A percentile compares a stretch with the other conserved stretches of the same genome.
phyloP scores from a whole-genome alignment of 2,797 vertebrate genomes.

The Astyanax mexicanus region DNA sequence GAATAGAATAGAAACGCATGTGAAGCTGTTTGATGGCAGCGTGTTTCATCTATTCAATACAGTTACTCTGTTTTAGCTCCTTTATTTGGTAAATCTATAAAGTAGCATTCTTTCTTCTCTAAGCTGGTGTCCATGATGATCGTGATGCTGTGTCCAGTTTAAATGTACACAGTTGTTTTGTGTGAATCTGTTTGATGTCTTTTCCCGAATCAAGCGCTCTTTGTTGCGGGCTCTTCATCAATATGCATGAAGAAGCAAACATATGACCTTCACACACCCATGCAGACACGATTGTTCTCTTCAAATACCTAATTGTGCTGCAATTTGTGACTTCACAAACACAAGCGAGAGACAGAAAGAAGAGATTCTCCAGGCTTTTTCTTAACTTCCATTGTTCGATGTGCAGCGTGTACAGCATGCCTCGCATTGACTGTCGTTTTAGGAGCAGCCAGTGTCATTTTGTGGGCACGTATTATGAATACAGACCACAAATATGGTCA shows the following conservation, averaged over 20 bases:
- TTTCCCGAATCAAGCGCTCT: not conserved
- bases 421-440: not conserved
- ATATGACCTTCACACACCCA: slow-evolving; percentile 10
- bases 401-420: not conserved
- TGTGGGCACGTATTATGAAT: not conserved
- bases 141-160: not conserved
- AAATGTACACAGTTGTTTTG: slow-evolving; percentile 18
- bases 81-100: not conserved
- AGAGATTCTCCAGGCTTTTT: not conserved
- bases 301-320: slow-evolving; percentile 4
- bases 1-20: too few relatives aligned
- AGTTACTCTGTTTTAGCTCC: not conserved
- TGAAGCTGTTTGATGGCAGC: too few relatives aligned
- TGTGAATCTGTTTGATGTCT: slow-evolving; percentile 9
- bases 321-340: slow-evolving; percentile 6
- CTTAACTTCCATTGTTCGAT: not conserved
- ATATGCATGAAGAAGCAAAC: slow-evolving; percentile 16
- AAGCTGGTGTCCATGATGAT: slow-evolving; percentile 1
- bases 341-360: not conserved
- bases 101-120: not conserved
- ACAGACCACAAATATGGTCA: not conserved
- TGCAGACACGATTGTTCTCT: not conserved
- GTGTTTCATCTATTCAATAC: not conserved
- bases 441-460: not conserved
- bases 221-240: slow-evolving; percentile 6